Percentiles rank a stretch among this genome's conserved stretches.
phyloP scores from a whole-genome alignment of 1,140 invertebrate species.

The Pachypeltis micranthus region DNA sequence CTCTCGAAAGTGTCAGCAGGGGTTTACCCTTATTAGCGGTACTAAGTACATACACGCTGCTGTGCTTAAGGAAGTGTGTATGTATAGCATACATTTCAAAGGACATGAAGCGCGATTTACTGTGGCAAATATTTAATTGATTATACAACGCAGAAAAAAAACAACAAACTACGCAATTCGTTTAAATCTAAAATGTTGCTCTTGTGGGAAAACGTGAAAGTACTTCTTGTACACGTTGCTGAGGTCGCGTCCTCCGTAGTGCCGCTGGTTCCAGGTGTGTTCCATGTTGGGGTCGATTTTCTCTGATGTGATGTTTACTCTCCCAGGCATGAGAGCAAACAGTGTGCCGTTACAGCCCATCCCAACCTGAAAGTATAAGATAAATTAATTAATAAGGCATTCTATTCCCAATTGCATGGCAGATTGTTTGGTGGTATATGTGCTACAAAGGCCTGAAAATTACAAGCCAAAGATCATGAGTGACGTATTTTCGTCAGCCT shows the following conservation, averaged over 20 bases:
- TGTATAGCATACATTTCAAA: too few species aligned
- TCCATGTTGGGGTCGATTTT: constrained; percentile 57
- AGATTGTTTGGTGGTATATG: constrained; percentile 7
- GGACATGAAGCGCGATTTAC: too few species aligned
- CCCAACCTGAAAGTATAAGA: constrained; percentile 49
- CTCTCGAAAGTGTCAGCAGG: too few species aligned
- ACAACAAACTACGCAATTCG: too few species aligned
- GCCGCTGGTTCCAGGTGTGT: constrained; percentile 49
- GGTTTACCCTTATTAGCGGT: too few species aligned
- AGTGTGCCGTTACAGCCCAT: constrained; percentile 61
- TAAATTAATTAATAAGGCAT: not conserved
- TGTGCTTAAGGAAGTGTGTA: too few species aligned
- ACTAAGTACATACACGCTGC: too few species aligned
- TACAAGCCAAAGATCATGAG: not conserved
- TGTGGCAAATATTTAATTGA: too few species aligned
- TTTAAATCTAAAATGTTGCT: constrained; percentile 59
- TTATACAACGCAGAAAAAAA: too few species aligned
- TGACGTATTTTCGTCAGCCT: not conserved
- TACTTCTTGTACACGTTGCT: constrained; percentile 69
- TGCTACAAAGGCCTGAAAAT: not conserved
- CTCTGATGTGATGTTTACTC: constrained; percentile 64
- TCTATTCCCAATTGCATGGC: not conserved
- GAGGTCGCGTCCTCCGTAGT: constrained; percentile 46
- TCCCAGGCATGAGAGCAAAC: constrained; percentile 59
- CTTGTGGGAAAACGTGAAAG: constrained; percentile 61